Evolutionary conservation across 2,797 vertebrate genomes (phyloP), one percentile per base, ranked within the genome.

Genomic region (Tokudaia muenninki): DNA sequence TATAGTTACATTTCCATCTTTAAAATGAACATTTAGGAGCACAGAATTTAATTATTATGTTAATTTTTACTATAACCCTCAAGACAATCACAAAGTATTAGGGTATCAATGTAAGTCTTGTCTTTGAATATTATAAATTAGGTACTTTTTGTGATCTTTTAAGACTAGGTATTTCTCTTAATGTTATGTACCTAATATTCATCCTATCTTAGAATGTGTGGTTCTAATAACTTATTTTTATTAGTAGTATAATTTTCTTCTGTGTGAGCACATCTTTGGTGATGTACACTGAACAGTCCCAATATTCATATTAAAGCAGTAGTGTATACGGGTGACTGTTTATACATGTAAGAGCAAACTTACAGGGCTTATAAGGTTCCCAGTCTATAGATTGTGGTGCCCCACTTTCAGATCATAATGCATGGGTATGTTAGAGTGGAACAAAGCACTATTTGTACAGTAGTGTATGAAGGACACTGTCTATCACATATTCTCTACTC

Each of bases 181-280:
- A 80, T 41, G 52, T 74, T 77, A 75, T 65, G 24, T 74, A 80
- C 50, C 22, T 79, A 82, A 50, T 17, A 52, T 86, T 82, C 37
- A 91, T 91, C 84, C 61, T 6, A 7, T 87, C 24, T 92, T 93
- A 86, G 80, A 41, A 80, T 26, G 70, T 83, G 21, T 91, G 50
- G 57, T 21, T 82, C 90, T 93, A 11, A 37, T 94, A 87, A 78
- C n/a, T 92, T 96, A 83, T 70, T 96, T 92, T 96, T 94, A 22
- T 63, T 52, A 63, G 50, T 0, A 87, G 4, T 87, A 44, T 93
- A 80, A 80, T 92, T 97, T 63, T 87, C 16, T 37, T 10, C 83
- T 87, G 26, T 34, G 41, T 87, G 55, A 86, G 50, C 59, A 91
- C 52, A 77, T 50, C 79, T 67, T 47, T 74, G n/a, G 12, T 94